Evolutionary conservation across 2,888 invertebrate genomes (phyloP).

Genomic region (Endotricha flammealis): DNA sequence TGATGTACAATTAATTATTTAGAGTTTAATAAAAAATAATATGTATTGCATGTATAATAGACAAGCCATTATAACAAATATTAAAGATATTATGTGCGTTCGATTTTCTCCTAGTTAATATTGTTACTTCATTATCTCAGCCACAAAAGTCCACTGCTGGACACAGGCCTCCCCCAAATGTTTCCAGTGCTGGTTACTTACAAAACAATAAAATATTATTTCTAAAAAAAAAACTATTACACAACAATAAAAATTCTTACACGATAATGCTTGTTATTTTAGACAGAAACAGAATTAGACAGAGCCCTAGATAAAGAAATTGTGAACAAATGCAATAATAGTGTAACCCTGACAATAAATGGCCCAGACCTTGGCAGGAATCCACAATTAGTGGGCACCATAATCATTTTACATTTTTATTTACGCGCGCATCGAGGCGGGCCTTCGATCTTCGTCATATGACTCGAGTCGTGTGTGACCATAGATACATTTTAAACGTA

Average conservation of each 20-base stretch:
- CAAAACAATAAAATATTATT: no score
- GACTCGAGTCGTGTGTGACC: constrained; percentile 27
- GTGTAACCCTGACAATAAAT: constrained; percentile 48
- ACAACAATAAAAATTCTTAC: background rate
- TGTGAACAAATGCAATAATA: constrained; percentile 22
- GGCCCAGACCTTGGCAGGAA: constrained; percentile 70
- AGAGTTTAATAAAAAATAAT: no score
- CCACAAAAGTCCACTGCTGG: no score
- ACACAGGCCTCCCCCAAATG: no score
- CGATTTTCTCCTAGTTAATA: no score
- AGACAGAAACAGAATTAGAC: constrained; percentile 31
- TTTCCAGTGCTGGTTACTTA: no score
- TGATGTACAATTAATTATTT: no score
- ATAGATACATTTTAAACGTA: background rate
- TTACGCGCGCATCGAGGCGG: constrained; percentile 14
- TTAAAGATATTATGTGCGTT: no score
- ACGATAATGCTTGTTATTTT: constrained; percentile 13
- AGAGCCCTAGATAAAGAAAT: constrained; percentile 30
- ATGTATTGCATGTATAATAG: no score
- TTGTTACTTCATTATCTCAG: no score
- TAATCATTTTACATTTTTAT: constrained; percentile 37
- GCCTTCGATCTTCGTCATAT: constrained; percentile 31
- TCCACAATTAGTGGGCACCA: constrained; percentile 53
- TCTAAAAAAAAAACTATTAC: no score
- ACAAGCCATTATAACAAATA: no score